phyloP scores from a whole-genome alignment of 1,140 invertebrate genomes.

The Penaeus vannamei region DNA sequence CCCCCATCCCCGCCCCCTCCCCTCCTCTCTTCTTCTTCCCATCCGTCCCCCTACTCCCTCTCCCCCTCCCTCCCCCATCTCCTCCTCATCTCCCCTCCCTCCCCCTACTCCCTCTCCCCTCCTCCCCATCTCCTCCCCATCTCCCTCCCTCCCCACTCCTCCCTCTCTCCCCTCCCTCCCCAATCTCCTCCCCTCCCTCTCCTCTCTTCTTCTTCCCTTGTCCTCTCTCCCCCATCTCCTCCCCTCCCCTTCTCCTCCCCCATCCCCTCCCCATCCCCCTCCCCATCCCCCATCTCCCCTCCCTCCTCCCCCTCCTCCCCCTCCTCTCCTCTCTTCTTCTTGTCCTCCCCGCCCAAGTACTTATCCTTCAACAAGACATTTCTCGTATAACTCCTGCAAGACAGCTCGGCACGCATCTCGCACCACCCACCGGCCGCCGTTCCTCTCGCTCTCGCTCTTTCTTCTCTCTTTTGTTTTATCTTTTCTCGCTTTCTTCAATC shows the following conservation, averaged over 20 bases:
- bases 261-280: not conserved
- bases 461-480: too few species aligned
- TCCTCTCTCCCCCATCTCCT: not conserved
- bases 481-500: not conserved
- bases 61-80: not conserved
- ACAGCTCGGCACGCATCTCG: too few species aligned
- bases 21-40: not conserved
- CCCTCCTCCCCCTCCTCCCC: not conserved
- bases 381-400: too few species aligned
- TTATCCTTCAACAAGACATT: too few species aligned
- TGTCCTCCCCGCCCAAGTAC: too few species aligned
- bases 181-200: not conserved
- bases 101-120: not conserved
- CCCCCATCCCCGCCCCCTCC: slow-evolving; percentile 5
- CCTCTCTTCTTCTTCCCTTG: not conserved
- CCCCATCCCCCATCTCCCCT: too few species aligned
- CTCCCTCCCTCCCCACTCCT: not conserved
- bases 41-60: not conserved
- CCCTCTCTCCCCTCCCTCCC: not conserved
- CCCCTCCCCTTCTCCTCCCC: too few species aligned
- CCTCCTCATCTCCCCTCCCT: not conserved
- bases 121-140: not conserved
- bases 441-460: too few species aligned
- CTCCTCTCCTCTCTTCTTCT: not conserved
- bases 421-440: too few species aligned